Evolutionary conservation across 2,888 invertebrate genomes (phyloP).

Genomic region (Tipula unca): DNA sequence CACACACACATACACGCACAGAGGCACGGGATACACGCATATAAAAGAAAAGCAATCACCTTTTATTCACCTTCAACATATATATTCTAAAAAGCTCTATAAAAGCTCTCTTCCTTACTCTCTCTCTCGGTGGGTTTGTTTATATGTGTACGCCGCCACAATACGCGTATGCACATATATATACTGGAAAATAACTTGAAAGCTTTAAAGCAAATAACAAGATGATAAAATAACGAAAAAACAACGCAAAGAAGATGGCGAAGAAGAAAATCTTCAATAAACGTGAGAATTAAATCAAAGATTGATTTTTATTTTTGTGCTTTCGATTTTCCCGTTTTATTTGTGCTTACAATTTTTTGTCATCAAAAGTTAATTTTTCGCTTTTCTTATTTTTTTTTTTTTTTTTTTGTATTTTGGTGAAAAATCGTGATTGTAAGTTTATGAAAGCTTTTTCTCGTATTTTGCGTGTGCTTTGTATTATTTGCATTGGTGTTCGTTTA

Average conservation of each 20-base stretch:
- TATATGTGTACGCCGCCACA: neutral
- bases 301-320: neutral
- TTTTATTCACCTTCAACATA: neutral
- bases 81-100: neutral
- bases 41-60: neutral
- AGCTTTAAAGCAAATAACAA: neutral
- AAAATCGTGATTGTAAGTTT: neutral
- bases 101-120: neutral
- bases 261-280: neutral
- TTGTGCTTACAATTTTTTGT: neutral
- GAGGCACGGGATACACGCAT: neutral
- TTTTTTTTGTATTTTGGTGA: neutral
- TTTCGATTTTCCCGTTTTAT: neutral
- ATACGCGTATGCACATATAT: neutral
- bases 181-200: neutral
- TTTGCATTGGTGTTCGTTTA: neutral
- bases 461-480: neutral
- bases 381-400: neutral
- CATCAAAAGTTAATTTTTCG: neutral
- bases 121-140: neutral
- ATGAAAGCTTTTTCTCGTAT: neutral
- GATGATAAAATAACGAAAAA: neutral
- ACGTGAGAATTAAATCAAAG: conserved; percentile 14
- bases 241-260: neutral
- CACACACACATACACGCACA: neutral